Evolutionary conservation across 2,797 vertebrate genomes (phyloP), one percentile per base, ranked within the genome.

Genomic region (Hoplostethus mediterraneus): DNA sequence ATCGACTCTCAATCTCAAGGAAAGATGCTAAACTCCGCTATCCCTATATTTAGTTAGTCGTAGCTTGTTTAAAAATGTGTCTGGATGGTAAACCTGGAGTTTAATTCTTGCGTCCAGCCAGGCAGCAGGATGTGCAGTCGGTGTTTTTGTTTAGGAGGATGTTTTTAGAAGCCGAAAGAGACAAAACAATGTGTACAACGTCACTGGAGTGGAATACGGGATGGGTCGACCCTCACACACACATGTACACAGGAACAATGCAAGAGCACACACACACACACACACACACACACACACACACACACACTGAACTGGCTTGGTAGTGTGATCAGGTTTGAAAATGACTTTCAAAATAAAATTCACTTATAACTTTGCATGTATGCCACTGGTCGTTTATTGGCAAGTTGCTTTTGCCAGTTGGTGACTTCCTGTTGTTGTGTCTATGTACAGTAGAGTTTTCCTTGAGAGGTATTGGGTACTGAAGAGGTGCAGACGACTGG

Each of bases 161-260:
- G 84, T 88, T 88, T 92, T 89, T 90, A 85, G 88, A 88, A 84
- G 57, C 74, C 40, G 69, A 71, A 73, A 86, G 75, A 91, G 91
- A 93, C 91, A 90, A 92, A 93, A 93, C 91, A 93, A 90, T 89
- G 86, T 82, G 85, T 16, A 74, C 71, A 16, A 88, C 82, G 83
- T 93, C 90, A 91, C 76, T 73, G 68, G 64, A 83, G 80, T 53
- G 69, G 72, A 68, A 77, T 57, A 89, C 63, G 71, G 82, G 87
- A 79, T 78, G 73, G 83, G 77, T 65, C 81, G 83, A 77, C 79
- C 75, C 72, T 59, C 73, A 59, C 67, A 63, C 67, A 78, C 73
- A 77, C 21, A 21, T 68, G 28, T 12, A 63, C 71, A 71, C 40
- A 73, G 72, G 56, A n/a, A 84, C 81, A 81, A 71, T 66, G 62